Percentiles rank a stretch among this genome's conserved stretches.
Conservation (phyloP, 2,113 vertebrate genomes). For the Tachysurus fulvidraco region DNA sequence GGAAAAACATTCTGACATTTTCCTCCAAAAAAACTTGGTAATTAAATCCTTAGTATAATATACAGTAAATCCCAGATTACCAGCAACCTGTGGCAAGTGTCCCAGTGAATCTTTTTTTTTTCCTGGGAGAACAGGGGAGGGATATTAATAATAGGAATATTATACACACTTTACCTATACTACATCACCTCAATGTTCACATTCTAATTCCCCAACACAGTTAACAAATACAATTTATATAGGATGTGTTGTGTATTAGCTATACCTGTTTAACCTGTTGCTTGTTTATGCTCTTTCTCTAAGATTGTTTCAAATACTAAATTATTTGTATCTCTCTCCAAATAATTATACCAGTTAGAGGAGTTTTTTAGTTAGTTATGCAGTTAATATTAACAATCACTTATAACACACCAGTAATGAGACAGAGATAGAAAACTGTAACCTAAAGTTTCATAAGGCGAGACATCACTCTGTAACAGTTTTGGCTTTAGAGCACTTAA, state of each 20-base stretch:
- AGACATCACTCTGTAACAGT: too few relatives aligned
- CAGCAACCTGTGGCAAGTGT: not conserved
- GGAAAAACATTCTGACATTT: not conserved
- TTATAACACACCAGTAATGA: not conserved
- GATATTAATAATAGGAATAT: not conserved
- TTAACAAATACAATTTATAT: not conserved
- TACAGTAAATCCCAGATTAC: not conserved
- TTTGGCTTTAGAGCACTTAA: too few relatives aligned
- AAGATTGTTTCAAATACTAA: too few relatives aligned
- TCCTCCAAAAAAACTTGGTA: not conserved
- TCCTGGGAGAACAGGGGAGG: not conserved
- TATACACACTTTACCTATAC: not conserved
- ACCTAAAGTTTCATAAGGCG: too few relatives aligned
- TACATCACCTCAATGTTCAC: too few relatives aligned
- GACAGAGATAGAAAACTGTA: too few relatives aligned
- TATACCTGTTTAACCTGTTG: too few relatives aligned
- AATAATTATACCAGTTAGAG: too few relatives aligned
- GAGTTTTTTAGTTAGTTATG: not conserved
- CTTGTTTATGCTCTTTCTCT: too few relatives aligned
- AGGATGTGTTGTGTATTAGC: too few relatives aligned
- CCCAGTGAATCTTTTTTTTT: not conserved
- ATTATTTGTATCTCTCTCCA: too few relatives aligned
- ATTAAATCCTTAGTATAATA: not conserved
- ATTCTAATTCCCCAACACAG: not conserved
- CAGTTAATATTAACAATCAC: not conserved